A percentile compares a stretch with the other conserved stretches of the same genome.
Evolutionary conservation across 2,888 invertebrate genomes (phyloP).

Genomic region (Apodemia zela): DNA sequence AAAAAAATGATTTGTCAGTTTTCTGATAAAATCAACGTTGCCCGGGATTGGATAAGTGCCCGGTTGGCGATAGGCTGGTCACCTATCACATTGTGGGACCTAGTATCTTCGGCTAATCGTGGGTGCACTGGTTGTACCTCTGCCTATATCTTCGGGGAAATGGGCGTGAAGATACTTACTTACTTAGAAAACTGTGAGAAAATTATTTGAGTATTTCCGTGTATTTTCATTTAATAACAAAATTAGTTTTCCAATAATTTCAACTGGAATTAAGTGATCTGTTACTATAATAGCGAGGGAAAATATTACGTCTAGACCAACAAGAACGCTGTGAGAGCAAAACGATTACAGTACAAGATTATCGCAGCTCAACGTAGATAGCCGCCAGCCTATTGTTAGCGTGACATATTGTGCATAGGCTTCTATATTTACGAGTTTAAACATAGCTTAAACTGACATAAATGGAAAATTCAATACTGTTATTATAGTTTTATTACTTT

Average conservation of each 20-base stretch:
- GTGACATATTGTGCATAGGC: conserved; percentile 54
- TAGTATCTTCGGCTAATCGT: no score
- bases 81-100: no score
- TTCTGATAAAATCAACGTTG: no score
- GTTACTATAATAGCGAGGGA: conserved; percentile 50
- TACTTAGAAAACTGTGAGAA: not conserved
- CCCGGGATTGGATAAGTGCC: no score
- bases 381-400: conserved; percentile 69
- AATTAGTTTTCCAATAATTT: conserved; percentile 1
- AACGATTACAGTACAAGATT: conserved; percentile 48
- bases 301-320: conserved; percentile 74
- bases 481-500: not conserved
- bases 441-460: conserved; percentile 2
- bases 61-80: no score
- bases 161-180: no score
- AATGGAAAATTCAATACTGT: not conserved
- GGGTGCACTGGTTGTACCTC: no score
- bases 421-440: conserved; percentile 40
- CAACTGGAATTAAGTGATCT: conserved; percentile 48
- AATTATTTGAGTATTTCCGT: not conserved
- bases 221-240: not conserved
- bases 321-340: conserved; percentile 66
- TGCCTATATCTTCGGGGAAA: no score
- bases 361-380: conserved; percentile 43
- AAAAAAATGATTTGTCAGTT: no score